Evolutionary conservation across 1,140 invertebrate genomes (phyloP).

Genomic region (Phymorhynchus buccinoides): DNA sequence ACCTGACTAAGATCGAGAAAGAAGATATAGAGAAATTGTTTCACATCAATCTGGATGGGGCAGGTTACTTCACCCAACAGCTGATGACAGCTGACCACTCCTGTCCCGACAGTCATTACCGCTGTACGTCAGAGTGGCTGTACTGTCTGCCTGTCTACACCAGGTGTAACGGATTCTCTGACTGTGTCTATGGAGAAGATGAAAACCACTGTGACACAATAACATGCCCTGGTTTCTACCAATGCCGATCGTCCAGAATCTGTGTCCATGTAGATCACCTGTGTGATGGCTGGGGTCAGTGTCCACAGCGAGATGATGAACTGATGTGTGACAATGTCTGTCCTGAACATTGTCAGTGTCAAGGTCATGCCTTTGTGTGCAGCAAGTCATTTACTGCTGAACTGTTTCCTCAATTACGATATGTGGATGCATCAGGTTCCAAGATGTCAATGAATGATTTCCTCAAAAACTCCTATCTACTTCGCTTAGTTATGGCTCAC

Average conservation of each 20-base stretch:
- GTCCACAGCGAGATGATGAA: conserved; percentile 26
- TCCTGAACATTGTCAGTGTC: conserved; percentile 12
- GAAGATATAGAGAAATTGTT: too few relatives aligned
- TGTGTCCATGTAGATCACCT: neutral
- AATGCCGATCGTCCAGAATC: conserved; percentile 5
- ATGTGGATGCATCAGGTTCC: conserved; percentile 7
- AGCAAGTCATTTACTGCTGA: neutral
- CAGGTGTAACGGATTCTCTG: conserved; percentile 11
- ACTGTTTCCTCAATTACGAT: neutral
- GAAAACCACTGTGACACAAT: neutral
- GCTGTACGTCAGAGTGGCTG: neutral
- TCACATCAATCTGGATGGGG: too few relatives aligned
- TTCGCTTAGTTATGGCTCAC: neutral
- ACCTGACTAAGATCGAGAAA: too few relatives aligned
- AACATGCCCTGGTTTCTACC: conserved; percentile 35
- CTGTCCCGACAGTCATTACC: neutral
- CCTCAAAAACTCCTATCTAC: neutral
- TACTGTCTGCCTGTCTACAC: neutral
- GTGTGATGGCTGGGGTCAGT: conserved; percentile 25
- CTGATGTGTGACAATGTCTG: neutral
- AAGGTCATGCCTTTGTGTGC: conserved; percentile 8
- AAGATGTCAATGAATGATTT: neutral
- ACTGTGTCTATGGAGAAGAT: neutral
- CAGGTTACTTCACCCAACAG: too few relatives aligned
- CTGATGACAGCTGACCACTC: too few relatives aligned